Percentiles rank a stretch among this genome's conserved stretches.
phyloP scores from a whole-genome alignment of 2,113 vertebrate species.

The Sceloporus undulatus region DNA sequence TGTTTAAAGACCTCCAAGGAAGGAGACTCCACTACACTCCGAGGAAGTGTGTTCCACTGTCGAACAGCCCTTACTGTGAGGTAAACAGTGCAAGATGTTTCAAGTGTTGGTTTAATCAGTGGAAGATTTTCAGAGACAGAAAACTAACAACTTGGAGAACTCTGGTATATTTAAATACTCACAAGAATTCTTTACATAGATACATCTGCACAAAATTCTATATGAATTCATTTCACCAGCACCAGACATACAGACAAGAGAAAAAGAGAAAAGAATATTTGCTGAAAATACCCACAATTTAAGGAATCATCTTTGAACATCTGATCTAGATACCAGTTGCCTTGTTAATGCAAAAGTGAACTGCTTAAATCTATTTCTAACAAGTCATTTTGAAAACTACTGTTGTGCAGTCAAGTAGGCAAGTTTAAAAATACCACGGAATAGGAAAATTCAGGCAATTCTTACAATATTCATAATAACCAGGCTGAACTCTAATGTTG shows the following conservation, averaged over 20 bases:
- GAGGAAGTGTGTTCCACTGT: too few species aligned
- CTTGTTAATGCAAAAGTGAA: too few species aligned
- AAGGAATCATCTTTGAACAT: background rate
- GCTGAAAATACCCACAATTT: background rate
- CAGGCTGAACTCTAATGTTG: too few species aligned
- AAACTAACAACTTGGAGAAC: slow-evolving; percentile 20
- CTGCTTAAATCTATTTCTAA: too few species aligned
- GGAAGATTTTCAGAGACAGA: background rate
- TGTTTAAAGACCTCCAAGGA: too few species aligned
- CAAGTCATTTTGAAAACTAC: too few species aligned
- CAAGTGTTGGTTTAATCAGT: background rate
- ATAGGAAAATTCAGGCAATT: too few species aligned
- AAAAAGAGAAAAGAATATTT: background rate
- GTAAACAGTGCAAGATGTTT: background rate
- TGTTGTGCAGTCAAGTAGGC: too few species aligned
- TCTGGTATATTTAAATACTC: background rate
- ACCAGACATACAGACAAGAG: background rate
- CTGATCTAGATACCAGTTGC: background rate
- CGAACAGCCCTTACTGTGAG: too few species aligned
- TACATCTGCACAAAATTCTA: background rate
- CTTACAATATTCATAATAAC: too few species aligned
- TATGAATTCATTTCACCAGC: background rate
- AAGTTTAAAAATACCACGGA: too few species aligned
- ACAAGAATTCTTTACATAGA: background rate
- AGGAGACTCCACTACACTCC: too few species aligned